Evolutionary conservation across 1,140 invertebrate species (phyloP), one percentile per base, ranked within the genome.

Genomic region (Philotrypesis tridentata): DNA sequence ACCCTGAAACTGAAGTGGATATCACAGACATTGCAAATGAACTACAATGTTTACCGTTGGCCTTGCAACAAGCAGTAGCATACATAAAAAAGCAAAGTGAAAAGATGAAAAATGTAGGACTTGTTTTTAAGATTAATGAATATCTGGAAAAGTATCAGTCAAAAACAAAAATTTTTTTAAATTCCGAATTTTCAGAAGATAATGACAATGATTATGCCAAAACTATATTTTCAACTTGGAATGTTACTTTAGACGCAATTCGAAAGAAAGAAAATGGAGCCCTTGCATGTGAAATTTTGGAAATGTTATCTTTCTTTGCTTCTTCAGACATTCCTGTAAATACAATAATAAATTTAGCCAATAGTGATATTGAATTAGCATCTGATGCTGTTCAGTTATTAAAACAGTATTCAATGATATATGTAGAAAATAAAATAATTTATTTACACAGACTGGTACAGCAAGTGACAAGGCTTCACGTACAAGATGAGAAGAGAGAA

Each of bases 241-340:
- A 84, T 21, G 68, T 86, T 23, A 86, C 85, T 14, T 37, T 86
- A 21, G 77, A 86, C 65, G 43, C 21, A 31, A 84, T 85, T 40
- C 43, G 76, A 25, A 17, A 75, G 25, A 80, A 78, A 33, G 61
- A 84, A 61, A 55, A 80, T 71, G 82, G 85, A 29, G 71, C 1
- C 8, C 21, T 40, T 9, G 75, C 75, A 9, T 65, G 29, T n/a
- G 75, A 63, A 21, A 77, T 77, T 29, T n/a, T 77, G 14, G 17
- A 77, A 17, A 37, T 77, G 14, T n/a, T 67, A 0, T 55, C 29
- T 21, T 77, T 40, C 67, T 33, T 77, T 29, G 55, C 33, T 1
- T 33, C 75, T 8, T 29, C 63, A 3, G 63, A 63, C 14, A 77
- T 77, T 63, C 27, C 27, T n/a, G 1, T 40, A 37, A 21, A 63